Conservation (phyloP, 2,888 invertebrate species). For the Eupithecia pulchellata region DNA sequence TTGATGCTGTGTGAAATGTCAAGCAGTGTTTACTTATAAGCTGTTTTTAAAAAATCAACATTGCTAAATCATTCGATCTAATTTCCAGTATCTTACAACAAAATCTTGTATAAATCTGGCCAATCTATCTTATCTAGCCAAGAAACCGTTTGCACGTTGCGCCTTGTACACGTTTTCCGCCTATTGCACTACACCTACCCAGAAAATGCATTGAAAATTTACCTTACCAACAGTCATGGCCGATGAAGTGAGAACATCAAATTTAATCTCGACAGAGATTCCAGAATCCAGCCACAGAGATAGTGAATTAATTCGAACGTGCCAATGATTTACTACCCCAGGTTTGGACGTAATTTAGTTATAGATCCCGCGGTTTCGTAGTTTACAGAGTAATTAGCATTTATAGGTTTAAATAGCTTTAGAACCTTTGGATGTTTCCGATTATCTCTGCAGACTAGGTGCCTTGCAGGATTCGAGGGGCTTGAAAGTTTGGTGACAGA, state of each 20-base stretch:
- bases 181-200: no score
- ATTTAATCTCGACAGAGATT: neutral
- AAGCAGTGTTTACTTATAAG: no score
- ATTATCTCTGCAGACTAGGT: conserved; percentile 34
- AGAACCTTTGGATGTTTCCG: conserved; percentile 33
- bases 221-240: neutral
- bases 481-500: conserved; percentile 19
- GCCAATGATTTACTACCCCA: conserved; percentile 74
- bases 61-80: no score
- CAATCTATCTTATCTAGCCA: no score
- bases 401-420: conserved; percentile 45
- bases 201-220: neutral
- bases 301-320: conserved; percentile 76
- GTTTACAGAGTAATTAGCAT: conserved; percentile 68
- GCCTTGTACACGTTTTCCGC: no score
- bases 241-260: neutral
- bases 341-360: conserved; percentile 70
- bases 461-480: neutral
- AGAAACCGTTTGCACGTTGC: no score
- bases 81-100: no score
- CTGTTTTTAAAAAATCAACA: no score
- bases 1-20: no score
- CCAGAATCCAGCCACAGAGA: conserved; percentile 58
- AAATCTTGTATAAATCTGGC: no score
- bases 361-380: conserved; percentile 65